Base-by-base conservation (phyloP, 2,113 vertebrate species). In the Oncorhynchus tshawytscha region DNA sequence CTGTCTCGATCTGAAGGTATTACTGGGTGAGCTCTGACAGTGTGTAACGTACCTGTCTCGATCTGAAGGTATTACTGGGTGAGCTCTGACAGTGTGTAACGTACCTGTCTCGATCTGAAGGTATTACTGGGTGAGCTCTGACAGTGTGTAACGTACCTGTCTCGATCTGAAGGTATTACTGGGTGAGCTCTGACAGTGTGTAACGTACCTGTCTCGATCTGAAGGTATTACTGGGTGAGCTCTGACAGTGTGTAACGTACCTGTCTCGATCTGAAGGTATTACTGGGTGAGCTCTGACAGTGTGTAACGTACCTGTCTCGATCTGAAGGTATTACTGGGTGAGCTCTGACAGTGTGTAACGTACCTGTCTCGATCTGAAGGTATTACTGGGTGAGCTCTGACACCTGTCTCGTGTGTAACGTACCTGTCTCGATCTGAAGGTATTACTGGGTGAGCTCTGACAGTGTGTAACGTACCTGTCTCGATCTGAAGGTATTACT, bases 381-480 rank as follows among this genome's bases (percentile, higher is more conserved):
- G 67, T 75, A 48, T 27, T 62, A 76, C 81, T 92, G 22, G 80
- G 25, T 20, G 77, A 68, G 29, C 91, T 94, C 49, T 16, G 3
- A 79, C 94, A 94, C n/a, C n/a, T n/a, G n/a, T n/a, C n/a, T n/a
- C n/a, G 77, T 86, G 29, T 2, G 77, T 20, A 11, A n/a, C 39
- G 3, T 86, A 94, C 93, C 91, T 91, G 93, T 93, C 73, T 87
- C 78, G 0, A 94, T 80, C n/a, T 85, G 72, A 92, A 90, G 79
- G 71, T 75, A 48, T 29, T 64, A 77, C 81, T 92, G 24, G 81
- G 27, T n/a, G 78, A 69, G 31, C 91, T 94, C 51, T 20, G 3
- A 79, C 94, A 94, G 78, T 86, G 31, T 3, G 77, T 18, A n/a
- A n/a, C n/a, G n/a, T n/a, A n/a, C 24, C 24, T 24, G 24, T 24